Conservation (phyloP, 1,140 invertebrate species). For the Leptoteleia sp. region DNA sequence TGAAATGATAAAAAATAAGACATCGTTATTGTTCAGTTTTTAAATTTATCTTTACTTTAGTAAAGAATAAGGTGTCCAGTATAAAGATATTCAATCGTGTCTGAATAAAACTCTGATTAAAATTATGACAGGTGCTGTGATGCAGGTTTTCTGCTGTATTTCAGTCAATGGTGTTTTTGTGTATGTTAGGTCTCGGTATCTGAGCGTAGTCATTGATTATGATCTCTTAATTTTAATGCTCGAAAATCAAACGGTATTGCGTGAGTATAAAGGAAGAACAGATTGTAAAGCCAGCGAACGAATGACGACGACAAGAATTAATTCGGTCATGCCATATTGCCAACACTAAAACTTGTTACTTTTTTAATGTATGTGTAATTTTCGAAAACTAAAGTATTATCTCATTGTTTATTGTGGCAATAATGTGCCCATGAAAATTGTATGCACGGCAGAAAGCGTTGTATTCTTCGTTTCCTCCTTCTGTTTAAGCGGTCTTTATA, state of each 20-base stretch:
- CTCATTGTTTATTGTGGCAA: no score
- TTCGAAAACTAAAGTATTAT: no score
- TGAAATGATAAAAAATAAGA: no score
- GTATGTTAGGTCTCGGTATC: conserved; percentile 34
- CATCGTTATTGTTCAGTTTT: no score
- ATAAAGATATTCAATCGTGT: no score
- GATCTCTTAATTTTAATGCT: conserved; percentile 64
- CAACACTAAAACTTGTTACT: no score
- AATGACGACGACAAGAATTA: conserved; percentile 11
- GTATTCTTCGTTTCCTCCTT: conserved; percentile 57
- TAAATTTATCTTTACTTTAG: no score
- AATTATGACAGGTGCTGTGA: no score
- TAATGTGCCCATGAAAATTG: no score
- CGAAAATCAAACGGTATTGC: conserved; percentile 60
- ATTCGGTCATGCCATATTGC: conserved; percentile 9
- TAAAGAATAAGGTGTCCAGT: no score
- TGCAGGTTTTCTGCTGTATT: conserved; percentile 11
- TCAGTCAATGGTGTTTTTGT: conserved; percentile 17
- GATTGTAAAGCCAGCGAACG: conserved; percentile 44
- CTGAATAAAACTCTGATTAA: no score
- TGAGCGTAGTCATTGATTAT: conserved; percentile 40
- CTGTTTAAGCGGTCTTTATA: conserved; percentile 62
- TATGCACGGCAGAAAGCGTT: conserved; percentile 11
- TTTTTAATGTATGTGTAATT: no score
- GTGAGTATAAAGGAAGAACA: conserved; percentile 37